Evolutionary conservation across 2,797 vertebrate species (phyloP), one percentile per base, ranked within the genome.

Genomic region (Antennarius maculatus): DNA sequence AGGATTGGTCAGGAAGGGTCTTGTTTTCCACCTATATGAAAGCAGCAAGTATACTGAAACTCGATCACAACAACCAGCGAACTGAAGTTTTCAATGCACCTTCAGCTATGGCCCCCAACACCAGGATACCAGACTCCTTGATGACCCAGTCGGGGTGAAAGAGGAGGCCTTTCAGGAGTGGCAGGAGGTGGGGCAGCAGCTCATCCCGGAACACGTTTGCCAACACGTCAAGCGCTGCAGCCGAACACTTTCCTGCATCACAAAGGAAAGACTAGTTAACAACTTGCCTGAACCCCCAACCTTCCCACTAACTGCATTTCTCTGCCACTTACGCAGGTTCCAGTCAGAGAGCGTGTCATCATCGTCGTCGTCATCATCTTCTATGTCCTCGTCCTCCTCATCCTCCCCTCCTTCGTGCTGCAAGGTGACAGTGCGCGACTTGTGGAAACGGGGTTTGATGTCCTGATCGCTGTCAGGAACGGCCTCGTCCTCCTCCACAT

Each of bases 381-480:
- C 93, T 0, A 89, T 89, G 76, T 96, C 95, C 61, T 96, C 95
- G 0, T 91, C 94, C 53, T 94, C 94, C 11, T 95, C 95, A 0
- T 90, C 89, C 37, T 94, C 93, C 1, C 93, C 94, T 0, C 95
- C 96, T 80, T 96, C 96, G 0, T 97, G 96, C 76, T 95, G 95
- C 80, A 97, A 88, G 0, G 96, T 97, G 77, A 98, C 96, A 0
- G 97, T 99, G 59, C 97, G 96, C 0, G 97, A 98, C 85, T 97
- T 98, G 87, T 99, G 97, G 88, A 99, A 99, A 5, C 97, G 96
- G 0, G 97, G 97, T 59, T 97, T 97, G 80, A 98, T 98, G 89
- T 98, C 96, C 86, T 98, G 96, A 79, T 97, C 96, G 0, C 95
- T 97, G 84, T 98, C 96, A 0, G 96, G 96, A 8, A 97, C 92